phyloP scores from a whole-genome alignment of 1,140 invertebrate genomes.

The Platorchestia sp. region DNA sequence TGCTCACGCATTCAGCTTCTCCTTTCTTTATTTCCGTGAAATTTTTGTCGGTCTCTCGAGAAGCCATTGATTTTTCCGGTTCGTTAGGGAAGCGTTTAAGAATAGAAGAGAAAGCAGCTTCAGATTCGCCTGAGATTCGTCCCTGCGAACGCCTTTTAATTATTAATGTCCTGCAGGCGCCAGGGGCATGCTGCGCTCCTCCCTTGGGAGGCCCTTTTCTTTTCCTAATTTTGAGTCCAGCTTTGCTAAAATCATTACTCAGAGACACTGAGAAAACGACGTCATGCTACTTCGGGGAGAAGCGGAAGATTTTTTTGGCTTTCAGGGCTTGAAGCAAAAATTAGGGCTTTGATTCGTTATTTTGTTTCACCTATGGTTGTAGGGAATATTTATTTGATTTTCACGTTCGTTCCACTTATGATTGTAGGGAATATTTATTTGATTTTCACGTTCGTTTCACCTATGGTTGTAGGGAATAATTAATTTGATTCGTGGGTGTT shows the following conservation, averaged over 20 bases:
- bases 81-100: slow-evolving; percentile 11
- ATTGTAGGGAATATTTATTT: too few relatives aligned
- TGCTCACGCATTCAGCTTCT: background rate
- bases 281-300: background rate
- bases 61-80: slow-evolving; percentile 8
- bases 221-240: background rate
- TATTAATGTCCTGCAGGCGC: slow-evolving; percentile 21
- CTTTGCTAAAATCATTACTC: background rate
- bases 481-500: too few relatives aligned
- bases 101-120: slow-evolving; percentile 17
- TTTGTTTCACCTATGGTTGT: too few relatives aligned
- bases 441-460: too few relatives aligned
- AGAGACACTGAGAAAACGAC: background rate
- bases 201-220: background rate
- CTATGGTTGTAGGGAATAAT: too few relatives aligned
- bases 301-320: background rate
- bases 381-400: too few relatives aligned
- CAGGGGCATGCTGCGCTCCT: background rate
- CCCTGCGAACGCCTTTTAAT: background rate
- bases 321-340: background rate
- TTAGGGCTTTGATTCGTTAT: background rate
- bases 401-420: too few relatives aligned
- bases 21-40: background rate
- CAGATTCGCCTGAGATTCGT: background rate
- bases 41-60: background rate